phyloP scores from a whole-genome alignment of 2,797 vertebrate species.

The Pyrocephalus nanus region DNA sequence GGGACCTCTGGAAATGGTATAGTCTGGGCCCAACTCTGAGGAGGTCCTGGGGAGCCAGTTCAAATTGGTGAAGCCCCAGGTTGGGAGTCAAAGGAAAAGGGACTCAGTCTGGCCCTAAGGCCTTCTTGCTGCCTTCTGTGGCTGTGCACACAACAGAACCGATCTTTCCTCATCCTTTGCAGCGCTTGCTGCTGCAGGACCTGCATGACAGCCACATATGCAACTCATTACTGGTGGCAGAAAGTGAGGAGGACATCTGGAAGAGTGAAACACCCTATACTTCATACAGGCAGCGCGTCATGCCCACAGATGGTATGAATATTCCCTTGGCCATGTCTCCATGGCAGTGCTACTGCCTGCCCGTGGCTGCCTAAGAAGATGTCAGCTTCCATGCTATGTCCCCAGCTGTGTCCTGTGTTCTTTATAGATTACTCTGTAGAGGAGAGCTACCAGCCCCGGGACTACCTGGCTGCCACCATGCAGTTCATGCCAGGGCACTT shows the following conservation, averaged over 20 bases:
- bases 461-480: slow-evolving; percentile 97
- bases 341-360: neutral
- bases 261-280: slow-evolving; percentile 90
- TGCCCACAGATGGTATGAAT: slow-evolving; percentile 85
- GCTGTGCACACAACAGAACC: neutral
- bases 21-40: neutral
- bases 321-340: neutral
- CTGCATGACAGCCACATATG: slow-evolving; percentile 95
- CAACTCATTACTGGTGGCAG: slow-evolving; percentile 94
- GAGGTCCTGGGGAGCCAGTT: neutral
- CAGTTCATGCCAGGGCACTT: slow-evolving; percentile 97
- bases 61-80: neutral
- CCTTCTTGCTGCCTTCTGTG: neutral
- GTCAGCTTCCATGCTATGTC: neutral
- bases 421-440: slow-evolving; percentile 88
- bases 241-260: slow-evolving; percentile 99
- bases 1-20: neutral
- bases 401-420: neutral
- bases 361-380: neutral
- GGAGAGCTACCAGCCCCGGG: slow-evolving; percentile 93
- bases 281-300: slow-evolving; percentile 80
- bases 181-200: slow-evolving; percentile 94
- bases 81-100: neutral
- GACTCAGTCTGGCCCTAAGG: neutral
- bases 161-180: neutral